Percentiles rank a stretch among this genome's conserved stretches.
These are phyloP conservation scores for Andricus quercusramuli DNA, from an alignment of 2,888 invertebrate species.

Conservation along the genomic window DNA sequence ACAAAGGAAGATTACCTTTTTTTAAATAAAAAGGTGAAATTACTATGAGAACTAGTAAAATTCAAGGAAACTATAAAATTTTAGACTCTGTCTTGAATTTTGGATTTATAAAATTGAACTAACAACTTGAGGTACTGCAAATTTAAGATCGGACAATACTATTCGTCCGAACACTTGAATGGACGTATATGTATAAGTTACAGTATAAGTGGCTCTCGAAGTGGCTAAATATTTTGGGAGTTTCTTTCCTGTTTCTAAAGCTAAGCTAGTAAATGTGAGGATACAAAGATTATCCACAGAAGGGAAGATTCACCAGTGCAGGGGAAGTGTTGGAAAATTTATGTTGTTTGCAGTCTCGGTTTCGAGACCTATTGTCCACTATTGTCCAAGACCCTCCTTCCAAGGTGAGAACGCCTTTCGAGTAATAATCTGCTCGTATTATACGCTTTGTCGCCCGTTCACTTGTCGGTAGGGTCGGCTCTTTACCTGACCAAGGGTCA, in stretches of 20 bases:
- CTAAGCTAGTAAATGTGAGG: slow-evolving; percentile 7
- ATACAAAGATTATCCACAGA: slow-evolving; percentile 27
- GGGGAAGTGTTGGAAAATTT: slow-evolving; percentile 68
- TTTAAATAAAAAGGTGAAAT: no score
- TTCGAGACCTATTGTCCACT: slow-evolving; percentile 75
- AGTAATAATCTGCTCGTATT: slow-evolving; percentile 76
- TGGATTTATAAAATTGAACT: no score
- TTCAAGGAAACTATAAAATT: no score
- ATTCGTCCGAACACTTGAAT: neutral
- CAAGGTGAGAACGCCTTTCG: slow-evolving; percentile 77
- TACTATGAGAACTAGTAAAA: no score
- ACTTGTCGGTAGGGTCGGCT: slow-evolving; percentile 63
- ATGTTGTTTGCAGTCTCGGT: slow-evolving; percentile 78
- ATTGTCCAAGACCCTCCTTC: slow-evolving; percentile 75
- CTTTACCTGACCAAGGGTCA: slow-evolving; percentile 78
- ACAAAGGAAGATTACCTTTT: neutral
- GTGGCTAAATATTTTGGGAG: slow-evolving; percentile 15
- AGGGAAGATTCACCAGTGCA: slow-evolving; percentile 42
- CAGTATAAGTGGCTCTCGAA: neutral
- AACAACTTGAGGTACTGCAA: no score
- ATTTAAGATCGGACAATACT: neutral
- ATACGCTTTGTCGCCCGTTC: slow-evolving; percentile 75
- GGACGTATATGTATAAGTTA: neutral
- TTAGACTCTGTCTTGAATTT: no score
- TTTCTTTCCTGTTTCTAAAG: neutral